Evolutionary conservation across 1,140 invertebrate genomes (phyloP), one percentile per base, ranked within the genome.

Genomic region (Trachelipus rathkii): DNA sequence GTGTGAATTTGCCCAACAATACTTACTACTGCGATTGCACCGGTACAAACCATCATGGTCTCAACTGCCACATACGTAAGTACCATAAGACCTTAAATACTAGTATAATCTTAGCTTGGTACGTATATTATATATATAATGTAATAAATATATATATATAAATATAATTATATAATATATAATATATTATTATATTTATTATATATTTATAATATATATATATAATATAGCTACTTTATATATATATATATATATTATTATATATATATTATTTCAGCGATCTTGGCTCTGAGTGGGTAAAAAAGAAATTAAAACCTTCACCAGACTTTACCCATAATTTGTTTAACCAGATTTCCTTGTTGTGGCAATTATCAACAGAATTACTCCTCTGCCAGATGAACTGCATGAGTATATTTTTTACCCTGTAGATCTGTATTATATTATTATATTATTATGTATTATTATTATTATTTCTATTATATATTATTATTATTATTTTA

Each of bases 1-100:
- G 85, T 69, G 69, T 84, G 71, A 82, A 83, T 0, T 76, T 78
- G 19, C 43, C 72, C 5, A 82, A 82, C 10, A 78, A 78, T 46
- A 81, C 82, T 67, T 85, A 84, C 77, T 81, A 78, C 4, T 85
- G 85, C 76, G 85, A 85, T 78, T 85, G 85, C 78, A 81, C 82
- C 10, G 77, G 76, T 44, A 79, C 82, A 5, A 83, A 82, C 0
- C 84, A 82, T 76, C 84, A 85, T 79, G 85, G 84, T 9, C 68
- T 76, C 44, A 44, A 83, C 74, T 85, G 85, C 73, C 82, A 84
- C 77, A 83, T 80, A 78, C 84, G 85, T 85, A 81, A 83, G 84
- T 84, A 0, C 5, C 21, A 46, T 24, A 21, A 0, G n/a, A 45
- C 19, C 11, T 43, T 71, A 44, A 21, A 72, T 10, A 60, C 11